A percentile compares a stretch with the other conserved stretches of the same genome.
Evolutionary conservation across 2,113 vertebrate genomes (phyloP).

Genomic region (Nanger granti): DNA sequence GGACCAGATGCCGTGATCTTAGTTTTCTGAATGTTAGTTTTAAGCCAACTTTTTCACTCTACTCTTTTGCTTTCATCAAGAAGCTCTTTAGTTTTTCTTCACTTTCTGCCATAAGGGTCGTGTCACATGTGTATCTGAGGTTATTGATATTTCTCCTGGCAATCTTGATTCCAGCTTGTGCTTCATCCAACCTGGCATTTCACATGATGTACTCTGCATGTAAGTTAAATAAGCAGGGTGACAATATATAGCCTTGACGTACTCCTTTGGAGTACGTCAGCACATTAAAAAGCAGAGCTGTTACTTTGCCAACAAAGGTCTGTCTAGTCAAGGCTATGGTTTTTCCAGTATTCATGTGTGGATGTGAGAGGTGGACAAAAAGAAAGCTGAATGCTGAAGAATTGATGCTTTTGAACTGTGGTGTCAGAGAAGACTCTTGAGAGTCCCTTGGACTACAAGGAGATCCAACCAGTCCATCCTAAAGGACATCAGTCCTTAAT

Average conservation of each 20-base stretch:
- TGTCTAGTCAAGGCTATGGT: no score
- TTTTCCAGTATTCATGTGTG: no score
- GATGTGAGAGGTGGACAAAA: no score
- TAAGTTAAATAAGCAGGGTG: neutral
- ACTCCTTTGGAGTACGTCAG: no score
- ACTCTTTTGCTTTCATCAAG: neutral
- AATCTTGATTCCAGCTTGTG: neutral
- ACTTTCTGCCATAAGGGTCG: neutral
- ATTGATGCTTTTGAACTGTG: no score
- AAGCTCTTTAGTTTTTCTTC: neutral
- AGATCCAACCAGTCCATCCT: no score
- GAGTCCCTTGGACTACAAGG: no score
- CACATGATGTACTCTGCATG: neutral
- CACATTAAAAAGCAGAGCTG: no score
- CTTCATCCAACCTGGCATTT: neutral
- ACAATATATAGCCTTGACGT: neutral
- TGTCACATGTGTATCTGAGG: neutral
- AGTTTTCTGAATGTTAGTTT: neutral
- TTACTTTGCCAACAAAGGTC: no score
- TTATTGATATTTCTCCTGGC: neutral
- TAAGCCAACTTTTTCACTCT: neutral
- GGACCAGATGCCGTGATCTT: neutral
- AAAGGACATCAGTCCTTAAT: no score
- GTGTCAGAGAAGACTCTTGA: no score
- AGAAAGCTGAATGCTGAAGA: no score